These are phyloP conservation scores for Allobates femoralis DNA, from an alignment of 2,797 vertebrate species.

Conservation along the genomic window DNA sequence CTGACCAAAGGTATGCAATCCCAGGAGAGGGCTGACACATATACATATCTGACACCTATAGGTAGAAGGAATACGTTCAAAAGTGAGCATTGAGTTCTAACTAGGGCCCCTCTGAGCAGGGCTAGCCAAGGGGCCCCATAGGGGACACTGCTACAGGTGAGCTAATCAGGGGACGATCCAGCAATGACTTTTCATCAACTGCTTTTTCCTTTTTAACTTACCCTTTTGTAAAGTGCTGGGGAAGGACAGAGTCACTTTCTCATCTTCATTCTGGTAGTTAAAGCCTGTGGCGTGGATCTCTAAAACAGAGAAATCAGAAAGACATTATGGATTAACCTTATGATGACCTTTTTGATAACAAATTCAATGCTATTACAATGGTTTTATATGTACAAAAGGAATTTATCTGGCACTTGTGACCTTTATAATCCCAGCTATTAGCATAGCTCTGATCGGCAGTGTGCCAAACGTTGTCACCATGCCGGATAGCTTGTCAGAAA, in stretches of 20 bases:
- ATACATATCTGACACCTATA: not conserved
- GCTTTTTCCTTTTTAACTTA: constrained; percentile 69
- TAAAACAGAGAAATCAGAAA: constrained; percentile 68
- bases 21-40: not conserved
- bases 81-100: not conserved
- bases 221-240: constrained; percentile 93
- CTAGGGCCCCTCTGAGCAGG: not conserved
- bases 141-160: not conserved
- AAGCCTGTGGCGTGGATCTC: constrained; percentile 98
- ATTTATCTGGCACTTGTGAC: too few relatives aligned
- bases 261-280: constrained; percentile 99
- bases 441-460: too few relatives aligned
- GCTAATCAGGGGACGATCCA: too few relatives aligned
- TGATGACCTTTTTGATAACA: not conserved
- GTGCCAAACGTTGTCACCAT: too few relatives aligned
- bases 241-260: constrained; percentile 97
- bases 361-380: too few relatives aligned
- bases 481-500: too few relatives aligned
- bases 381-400: too few relatives aligned
- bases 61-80: too few relatives aligned
- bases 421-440: too few relatives aligned
- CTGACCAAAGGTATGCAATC: not conserved
- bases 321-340: not conserved
- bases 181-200: too few relatives aligned
- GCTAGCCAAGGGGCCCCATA: not conserved